Conservation (phyloP, 2,888 invertebrate genomes). For the Pheosia tremula region DNA sequence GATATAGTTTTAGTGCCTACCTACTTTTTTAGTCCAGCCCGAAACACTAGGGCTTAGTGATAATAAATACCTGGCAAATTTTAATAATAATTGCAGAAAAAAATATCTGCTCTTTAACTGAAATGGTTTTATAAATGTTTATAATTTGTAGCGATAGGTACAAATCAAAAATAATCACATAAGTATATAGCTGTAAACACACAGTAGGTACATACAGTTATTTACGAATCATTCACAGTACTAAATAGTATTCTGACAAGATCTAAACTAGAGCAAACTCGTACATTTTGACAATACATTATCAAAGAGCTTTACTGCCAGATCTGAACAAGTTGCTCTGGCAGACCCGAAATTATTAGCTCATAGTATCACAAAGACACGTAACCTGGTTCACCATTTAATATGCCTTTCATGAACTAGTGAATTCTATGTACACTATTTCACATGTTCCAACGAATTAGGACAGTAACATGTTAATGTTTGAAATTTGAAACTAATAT, state of each 20-base stretch:
- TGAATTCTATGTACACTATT: constrained; percentile 17
- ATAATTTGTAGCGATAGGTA: no score
- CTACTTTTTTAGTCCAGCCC: no score
- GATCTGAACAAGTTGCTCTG: background rate
- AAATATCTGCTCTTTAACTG: no score
- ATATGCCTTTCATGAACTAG: constrained; percentile 28
- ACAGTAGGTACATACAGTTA: background rate
- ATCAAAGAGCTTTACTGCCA: background rate
- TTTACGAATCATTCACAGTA: background rate
- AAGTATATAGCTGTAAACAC: background rate
- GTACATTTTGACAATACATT: background rate
- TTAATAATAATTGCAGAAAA: no score
- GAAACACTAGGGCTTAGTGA: no score
- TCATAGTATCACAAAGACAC: constrained; percentile 23
- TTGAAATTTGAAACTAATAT: constrained; percentile 6
- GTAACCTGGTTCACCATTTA: constrained; percentile 13
- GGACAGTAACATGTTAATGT: constrained; percentile 15
- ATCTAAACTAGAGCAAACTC: background rate
- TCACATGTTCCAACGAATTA: constrained; percentile 14
- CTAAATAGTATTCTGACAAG: background rate
- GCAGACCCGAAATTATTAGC: constrained; percentile 24
- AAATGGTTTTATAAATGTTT: no score
- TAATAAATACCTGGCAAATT: no score
- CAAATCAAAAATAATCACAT: background rate
- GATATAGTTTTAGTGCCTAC: no score